phyloP scores from a whole-genome alignment of 2,797 vertebrate species.

The Morus bassanus region DNA sequence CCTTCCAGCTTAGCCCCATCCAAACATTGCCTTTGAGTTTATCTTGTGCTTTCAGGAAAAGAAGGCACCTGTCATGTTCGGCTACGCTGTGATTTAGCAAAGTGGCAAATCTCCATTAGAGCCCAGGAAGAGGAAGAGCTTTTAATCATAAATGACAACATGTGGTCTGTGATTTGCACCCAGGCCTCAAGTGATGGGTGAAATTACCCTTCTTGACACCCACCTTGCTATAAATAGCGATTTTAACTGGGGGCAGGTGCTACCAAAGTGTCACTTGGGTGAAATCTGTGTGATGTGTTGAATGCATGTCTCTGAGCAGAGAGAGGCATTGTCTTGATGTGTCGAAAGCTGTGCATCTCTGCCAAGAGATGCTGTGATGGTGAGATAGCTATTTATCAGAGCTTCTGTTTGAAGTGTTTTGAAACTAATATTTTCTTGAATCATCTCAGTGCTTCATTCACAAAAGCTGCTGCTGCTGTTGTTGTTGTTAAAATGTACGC shows the following conservation, averaged over 20 bases:
- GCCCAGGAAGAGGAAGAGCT: not conserved
- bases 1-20: not conserved
- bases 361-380: not conserved
- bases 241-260: not conserved
- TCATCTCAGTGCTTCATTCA: not conserved
- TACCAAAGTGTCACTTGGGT: not conserved
- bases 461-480: not conserved
- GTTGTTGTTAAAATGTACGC: not conserved
- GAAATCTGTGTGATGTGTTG: not conserved
- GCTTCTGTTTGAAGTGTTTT: not conserved
- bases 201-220: not conserved
- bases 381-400: not conserved
- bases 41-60: not conserved
- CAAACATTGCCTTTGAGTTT: not conserved
- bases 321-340: not conserved
- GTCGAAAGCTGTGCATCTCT: not conserved
- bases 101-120: not conserved
- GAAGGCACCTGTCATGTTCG: not conserved
- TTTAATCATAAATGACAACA: not conserved
- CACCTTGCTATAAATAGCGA: not conserved
- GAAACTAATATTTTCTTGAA: conserved; percentile 1
- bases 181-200: not conserved
- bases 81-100: not conserved
- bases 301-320: not conserved
- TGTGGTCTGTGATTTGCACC: not conserved